These are phyloP conservation scores for Lordiphosa clarofinis DNA, from an alignment of 1,140 invertebrate genomes.

Conservation along the genomic window DNA sequence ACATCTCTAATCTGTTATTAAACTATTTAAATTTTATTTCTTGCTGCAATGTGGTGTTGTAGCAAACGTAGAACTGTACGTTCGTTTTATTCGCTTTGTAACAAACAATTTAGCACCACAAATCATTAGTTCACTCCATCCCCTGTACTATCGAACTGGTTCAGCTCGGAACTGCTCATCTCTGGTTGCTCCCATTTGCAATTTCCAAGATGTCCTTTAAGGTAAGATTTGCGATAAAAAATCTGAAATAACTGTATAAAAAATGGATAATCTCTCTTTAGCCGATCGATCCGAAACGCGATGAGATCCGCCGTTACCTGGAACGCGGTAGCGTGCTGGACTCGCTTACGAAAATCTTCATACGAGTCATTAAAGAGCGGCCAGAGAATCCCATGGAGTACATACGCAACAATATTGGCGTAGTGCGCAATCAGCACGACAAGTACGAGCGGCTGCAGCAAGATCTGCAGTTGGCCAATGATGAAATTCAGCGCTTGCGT, in stretches of 20 bases:
- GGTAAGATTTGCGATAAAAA: constrained; percentile 30
- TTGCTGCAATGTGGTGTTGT: background rate
- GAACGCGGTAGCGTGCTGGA: constrained; percentile 95
- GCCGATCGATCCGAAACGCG: constrained; percentile 91
- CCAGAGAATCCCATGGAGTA: constrained; percentile 94
- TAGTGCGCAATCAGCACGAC: constrained; percentile 63
- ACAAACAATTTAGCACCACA: too few relatives aligned
- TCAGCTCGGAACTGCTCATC: too few relatives aligned
- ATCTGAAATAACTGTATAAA: constrained; percentile 1
- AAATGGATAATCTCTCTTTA: constrained; percentile 58
- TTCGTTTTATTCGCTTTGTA: too few relatives aligned
- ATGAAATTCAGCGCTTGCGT: constrained; percentile 64
- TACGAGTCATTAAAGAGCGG: constrained; percentile 93
- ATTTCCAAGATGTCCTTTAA: constrained; percentile 73
- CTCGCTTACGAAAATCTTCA: constrained; percentile 92
- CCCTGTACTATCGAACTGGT: background rate
- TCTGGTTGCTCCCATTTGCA: constrained; percentile 4
- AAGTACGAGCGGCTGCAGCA: constrained; percentile 66
- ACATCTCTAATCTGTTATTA: too few relatives aligned
- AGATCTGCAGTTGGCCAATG: constrained; percentile 61
- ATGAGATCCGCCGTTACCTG: constrained; percentile 95
- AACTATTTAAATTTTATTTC: background rate
- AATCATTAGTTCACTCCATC: background rate
- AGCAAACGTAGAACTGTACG: too few relatives aligned
- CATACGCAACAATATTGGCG: constrained; percentile 82